Conservation (phyloP, 2,888 invertebrate genomes). For the Eremobia ochroleuca region DNA sequence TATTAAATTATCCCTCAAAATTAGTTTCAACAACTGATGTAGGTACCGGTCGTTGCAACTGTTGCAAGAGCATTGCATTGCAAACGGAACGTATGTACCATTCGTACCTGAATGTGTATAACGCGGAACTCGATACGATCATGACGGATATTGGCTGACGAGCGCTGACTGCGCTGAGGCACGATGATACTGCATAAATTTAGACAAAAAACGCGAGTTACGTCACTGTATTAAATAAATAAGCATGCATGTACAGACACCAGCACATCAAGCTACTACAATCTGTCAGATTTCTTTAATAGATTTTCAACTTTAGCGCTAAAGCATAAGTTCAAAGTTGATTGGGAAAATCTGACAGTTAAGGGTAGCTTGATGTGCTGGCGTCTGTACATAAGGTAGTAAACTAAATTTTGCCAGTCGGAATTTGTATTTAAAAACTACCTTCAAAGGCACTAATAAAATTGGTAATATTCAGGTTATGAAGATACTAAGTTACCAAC, state of each 20-base stretch:
- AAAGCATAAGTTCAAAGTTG: no score
- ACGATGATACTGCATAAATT: conserved; percentile 31
- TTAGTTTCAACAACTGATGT: not conserved
- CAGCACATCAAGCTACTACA: no score
- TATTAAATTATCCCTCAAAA: not conserved
- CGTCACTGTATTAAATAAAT: conserved; percentile 33
- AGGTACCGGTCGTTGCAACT: not conserved
- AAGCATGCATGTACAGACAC: not conserved
- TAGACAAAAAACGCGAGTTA: conserved; percentile 24
- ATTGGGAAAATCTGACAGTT: no score
- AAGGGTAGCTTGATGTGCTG: no score
- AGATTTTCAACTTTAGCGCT: no score
- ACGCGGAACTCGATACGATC: conserved; percentile 16
- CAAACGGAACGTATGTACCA: not conserved
- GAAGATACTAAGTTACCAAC: no score
- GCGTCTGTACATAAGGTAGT: not conserved
- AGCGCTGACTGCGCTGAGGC: conserved; percentile 4
- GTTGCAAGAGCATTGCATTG: not conserved
- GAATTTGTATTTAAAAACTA: not conserved
- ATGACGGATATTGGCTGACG: not conserved
- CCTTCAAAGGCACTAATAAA: not conserved
- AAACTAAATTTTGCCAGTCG: not conserved
- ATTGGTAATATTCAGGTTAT: not conserved
- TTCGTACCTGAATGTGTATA: not conserved
- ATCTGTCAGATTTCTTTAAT: no score